Evolutionary conservation across 2,888 invertebrate species (phyloP).

Genomic region (Sipunculus nudus): DNA sequence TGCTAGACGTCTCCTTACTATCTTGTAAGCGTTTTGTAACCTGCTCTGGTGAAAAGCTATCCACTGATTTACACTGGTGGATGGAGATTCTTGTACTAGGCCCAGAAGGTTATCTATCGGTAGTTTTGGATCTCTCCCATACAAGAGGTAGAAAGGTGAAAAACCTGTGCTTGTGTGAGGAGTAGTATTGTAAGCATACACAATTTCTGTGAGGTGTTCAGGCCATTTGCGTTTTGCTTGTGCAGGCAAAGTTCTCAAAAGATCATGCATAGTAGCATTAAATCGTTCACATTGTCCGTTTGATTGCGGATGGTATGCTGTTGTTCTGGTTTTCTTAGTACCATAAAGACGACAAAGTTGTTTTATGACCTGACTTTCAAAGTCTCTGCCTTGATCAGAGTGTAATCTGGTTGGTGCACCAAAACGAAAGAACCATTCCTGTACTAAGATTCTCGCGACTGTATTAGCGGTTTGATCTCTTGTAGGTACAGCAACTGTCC

Average conservation of each 20-base stretch:
- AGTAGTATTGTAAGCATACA: no score
- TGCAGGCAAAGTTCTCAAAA: conserved; percentile 23
- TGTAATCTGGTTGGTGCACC: conserved; percentile 22
- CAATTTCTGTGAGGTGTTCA: conserved; percentile 24
- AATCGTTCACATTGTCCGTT: conserved; percentile 21
- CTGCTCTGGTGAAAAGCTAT: no score
- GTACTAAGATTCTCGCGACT: conserved; percentile 19
- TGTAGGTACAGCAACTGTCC: conserved; percentile 22
- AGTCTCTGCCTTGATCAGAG: conserved; percentile 21
- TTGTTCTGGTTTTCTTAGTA: conserved; percentile 24
- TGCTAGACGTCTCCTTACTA: no score
- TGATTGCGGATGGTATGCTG: conserved; percentile 21
- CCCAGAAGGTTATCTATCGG: conserved; percentile 22
- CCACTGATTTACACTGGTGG: no score
- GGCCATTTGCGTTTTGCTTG: conserved; percentile 33
- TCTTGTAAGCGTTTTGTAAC: no score
- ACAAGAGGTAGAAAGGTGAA: conserved; percentile 19
- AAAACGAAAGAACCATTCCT: conserved; percentile 19
- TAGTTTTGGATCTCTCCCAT: conserved; percentile 20
- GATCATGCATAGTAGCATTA: conserved; percentile 34
- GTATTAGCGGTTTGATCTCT: conserved; percentile 20
- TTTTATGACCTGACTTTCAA: conserved; percentile 7
- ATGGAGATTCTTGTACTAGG: not conserved
- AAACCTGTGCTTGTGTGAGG: conserved; percentile 18
- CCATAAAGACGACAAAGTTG: conserved; percentile 31